Conservation (phyloP, 92 coral and sea anemone genomes). For the Porites divaricata region DNA sequence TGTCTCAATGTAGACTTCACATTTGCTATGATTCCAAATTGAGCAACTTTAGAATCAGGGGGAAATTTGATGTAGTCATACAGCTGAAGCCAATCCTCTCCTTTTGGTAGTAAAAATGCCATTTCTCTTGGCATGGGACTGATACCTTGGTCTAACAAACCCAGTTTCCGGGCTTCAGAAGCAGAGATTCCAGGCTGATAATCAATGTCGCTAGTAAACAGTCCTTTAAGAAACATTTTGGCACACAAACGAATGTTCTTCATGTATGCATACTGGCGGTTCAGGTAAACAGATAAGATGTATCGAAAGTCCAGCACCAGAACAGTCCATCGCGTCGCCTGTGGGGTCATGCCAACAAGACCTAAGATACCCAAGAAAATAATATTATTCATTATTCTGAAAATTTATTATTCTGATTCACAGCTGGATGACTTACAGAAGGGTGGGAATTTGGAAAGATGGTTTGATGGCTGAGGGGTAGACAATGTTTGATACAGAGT, state of each 20-base stretch:
- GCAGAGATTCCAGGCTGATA: conserved; percentile 94
- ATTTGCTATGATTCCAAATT: conserved; percentile 87
- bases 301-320: conserved; percentile 90
- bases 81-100: conserved; percentile 82
- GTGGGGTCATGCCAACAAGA: conserved; percentile 85
- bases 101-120: conserved; percentile 90
- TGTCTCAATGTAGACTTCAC: conserved; percentile 22
- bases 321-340: conserved; percentile 91
- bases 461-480: too few species aligned
- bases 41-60: conserved; percentile 76
- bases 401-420: too few species aligned
- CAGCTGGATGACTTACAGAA: too few species aligned
- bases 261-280: conserved; percentile 86
- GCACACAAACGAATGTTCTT: conserved; percentile 96
- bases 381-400: too few species aligned
- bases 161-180: conserved; percentile 91
- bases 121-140: conserved; percentile 93
- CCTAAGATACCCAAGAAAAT: conserved; percentile 31
- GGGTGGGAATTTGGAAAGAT: too few species aligned
- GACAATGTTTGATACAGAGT: too few species aligned
- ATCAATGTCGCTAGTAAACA: conserved; percentile 93
- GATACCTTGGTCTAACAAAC: conserved; percentile 80
- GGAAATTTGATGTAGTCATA: conserved; percentile 96
- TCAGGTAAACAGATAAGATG: conserved; percentile 88
- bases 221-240: conserved; percentile 94